phyloP scores from a whole-genome alignment of 2,888 invertebrate species.

The Sphinx pinastri region DNA sequence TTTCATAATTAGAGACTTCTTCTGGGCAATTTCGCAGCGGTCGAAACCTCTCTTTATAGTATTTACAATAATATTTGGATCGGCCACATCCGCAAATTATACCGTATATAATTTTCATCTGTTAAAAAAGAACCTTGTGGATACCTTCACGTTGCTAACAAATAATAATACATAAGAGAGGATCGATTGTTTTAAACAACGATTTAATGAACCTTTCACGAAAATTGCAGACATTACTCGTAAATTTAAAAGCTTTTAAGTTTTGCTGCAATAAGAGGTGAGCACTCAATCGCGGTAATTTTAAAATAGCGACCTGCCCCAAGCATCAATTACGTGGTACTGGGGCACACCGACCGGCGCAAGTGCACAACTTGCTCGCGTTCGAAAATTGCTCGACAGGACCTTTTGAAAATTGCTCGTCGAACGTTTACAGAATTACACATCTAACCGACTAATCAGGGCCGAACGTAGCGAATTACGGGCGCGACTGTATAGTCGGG shows the following conservation, averaged over 20 bases:
- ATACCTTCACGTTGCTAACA: constrained; percentile 31
- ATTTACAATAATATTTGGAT: constrained; percentile 28
- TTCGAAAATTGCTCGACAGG: constrained; percentile 72
- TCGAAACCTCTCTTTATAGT: constrained; percentile 4
- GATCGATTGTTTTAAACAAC: constrained; percentile 62
- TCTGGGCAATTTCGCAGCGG: constrained; percentile 35
- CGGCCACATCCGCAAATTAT: constrained; percentile 33
- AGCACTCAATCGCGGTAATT: constrained; percentile 76
- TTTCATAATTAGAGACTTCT: constrained; percentile 58
- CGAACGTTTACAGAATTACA: constrained; percentile 66
- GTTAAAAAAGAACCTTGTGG: constrained; percentile 29
- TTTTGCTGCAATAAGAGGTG: constrained; percentile 62
- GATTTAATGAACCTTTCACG: constrained; percentile 55
- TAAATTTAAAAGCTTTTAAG: constrained; percentile 64
- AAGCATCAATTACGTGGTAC: constrained; percentile 72
- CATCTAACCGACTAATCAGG: constrained; percentile 70
- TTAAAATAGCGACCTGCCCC: constrained; percentile 77
- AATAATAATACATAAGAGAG: constrained; percentile 43
- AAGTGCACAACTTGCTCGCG: constrained; percentile 63
- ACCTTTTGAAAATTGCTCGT: constrained; percentile 71
- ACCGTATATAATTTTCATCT: constrained; percentile 30
- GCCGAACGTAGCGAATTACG: constrained; percentile 73
- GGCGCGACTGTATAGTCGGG: constrained; percentile 57
- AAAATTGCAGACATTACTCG: constrained; percentile 57
- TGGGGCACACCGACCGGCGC: constrained; percentile 58